Evolutionary conservation across 64 coral and sea anemone genomes (phyloP).

Genomic region (Actinia equina): DNA sequence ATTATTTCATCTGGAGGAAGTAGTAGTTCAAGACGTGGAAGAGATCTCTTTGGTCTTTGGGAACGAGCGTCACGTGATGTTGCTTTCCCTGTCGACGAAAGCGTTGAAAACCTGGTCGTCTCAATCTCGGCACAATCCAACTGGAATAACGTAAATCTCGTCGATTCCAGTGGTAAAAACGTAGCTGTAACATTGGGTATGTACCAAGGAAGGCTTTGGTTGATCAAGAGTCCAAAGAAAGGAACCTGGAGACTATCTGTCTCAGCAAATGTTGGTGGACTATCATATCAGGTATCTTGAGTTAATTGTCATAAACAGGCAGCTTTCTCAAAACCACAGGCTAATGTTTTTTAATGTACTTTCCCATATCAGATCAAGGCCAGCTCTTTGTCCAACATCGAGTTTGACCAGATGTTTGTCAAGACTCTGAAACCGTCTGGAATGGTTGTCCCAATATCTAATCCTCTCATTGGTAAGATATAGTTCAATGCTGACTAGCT

Average conservation of each 20-base stretch:
- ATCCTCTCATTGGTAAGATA: conserved; percentile 9
- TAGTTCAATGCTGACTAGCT: neutral
- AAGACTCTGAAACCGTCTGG: neutral
- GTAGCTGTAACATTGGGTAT: conserved; percentile 35
- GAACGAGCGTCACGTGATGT: neutral
- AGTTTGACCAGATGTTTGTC: conserved; percentile 19
- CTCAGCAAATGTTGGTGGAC: conserved; percentile 25
- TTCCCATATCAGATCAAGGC: neutral
- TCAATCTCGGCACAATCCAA: neutral
- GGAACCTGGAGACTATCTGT: conserved; percentile 53
- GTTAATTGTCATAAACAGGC: no score
- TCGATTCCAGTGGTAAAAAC: conserved; percentile 7
- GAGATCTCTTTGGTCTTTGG: conserved; percentile 4
- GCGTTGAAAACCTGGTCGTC: conserved; percentile 47
- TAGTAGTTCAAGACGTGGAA: neutral
- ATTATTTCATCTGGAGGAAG: conserved; percentile 21
- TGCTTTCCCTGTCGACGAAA: conserved; percentile 59
- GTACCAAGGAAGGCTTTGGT: conserved; percentile 44
- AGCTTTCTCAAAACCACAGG: neutral
- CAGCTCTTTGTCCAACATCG: conserved; percentile 3
- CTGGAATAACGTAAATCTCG: conserved; percentile 10
- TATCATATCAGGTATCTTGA: conserved; percentile 47
- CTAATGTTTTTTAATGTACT: neutral
- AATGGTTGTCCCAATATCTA: conserved; percentile 17
- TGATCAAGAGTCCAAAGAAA: conserved; percentile 33